A percentile compares a stretch with the other conserved stretches of the same genome.
phyloP scores from a whole-genome alignment of 1,140 invertebrate species.

The Drosophila insularis region DNA sequence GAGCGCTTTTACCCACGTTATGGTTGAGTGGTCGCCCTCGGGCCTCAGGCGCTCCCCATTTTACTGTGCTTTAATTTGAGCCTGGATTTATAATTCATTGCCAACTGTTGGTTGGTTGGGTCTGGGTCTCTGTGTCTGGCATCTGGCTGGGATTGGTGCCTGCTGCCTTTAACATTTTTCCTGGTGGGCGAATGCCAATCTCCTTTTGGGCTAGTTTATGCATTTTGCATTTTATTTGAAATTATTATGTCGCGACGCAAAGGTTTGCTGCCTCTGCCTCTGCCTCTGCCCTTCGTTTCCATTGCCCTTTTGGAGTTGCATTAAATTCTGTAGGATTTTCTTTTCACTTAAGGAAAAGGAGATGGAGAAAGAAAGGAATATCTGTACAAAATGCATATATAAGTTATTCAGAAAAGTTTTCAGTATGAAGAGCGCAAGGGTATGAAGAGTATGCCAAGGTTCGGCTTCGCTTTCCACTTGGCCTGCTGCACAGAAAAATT shows the following conservation, averaged over 20 bases:
- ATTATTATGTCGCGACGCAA: constrained; percentile 77
- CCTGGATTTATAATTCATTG: constrained; percentile 81
- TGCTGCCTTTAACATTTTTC: constrained; percentile 22
- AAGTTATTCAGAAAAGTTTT: not conserved
- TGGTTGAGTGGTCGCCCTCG: constrained; percentile 16
- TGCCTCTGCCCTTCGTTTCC: not conserved
- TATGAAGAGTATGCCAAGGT: not conserved
- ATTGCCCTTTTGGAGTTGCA: constrained; percentile 35
- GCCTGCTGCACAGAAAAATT: constrained; percentile 1
- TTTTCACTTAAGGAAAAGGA: not conserved
- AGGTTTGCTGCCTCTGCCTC: constrained; percentile 2
- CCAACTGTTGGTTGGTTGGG: constrained; percentile 47
- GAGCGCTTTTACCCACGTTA: not conserved
- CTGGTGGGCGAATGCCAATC: constrained; percentile 64
- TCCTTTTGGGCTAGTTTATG: constrained; percentile 60
- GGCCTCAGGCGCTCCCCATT: constrained; percentile 15
- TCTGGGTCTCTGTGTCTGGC: constrained; percentile 10
- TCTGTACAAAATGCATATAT: constrained; percentile 6
- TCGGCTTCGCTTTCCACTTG: not conserved
- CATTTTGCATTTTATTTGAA: constrained; percentile 81
- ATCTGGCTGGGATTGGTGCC: constrained; percentile 31
- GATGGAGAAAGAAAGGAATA: not conserved
- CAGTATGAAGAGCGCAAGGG: no score
- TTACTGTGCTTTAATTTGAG: constrained; percentile 74
- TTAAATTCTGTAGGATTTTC: constrained; percentile 27